phyloP scores from a whole-genome alignment of 2,797 vertebrate genomes.

The Hipposideros larvatus region DNA sequence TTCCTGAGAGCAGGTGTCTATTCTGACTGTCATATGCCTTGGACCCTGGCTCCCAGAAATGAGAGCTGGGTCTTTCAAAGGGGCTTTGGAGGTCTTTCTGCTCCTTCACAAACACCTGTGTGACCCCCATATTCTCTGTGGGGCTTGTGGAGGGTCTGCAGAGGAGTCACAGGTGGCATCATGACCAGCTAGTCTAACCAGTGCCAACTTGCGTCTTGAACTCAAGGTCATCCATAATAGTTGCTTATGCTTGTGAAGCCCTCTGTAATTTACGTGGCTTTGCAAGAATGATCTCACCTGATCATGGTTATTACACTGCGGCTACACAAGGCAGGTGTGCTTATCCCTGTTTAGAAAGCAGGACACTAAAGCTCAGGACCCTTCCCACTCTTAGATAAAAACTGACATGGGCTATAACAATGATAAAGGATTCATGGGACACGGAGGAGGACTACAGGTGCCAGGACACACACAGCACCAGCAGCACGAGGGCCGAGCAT shows the following conservation, averaged over 20 bases:
- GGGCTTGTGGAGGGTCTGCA: neutral
- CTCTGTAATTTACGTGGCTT: constrained; percentile 40
- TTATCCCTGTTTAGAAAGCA: neutral
- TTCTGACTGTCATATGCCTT: neutral
- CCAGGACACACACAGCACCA: neutral
- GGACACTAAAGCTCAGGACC: neutral
- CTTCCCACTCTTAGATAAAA: neutral
- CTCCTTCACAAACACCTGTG: neutral
- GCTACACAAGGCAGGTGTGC: neutral
- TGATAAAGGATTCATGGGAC: neutral
- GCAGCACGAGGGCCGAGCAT: too few relatives aligned
- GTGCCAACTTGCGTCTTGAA: neutral
- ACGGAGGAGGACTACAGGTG: neutral
- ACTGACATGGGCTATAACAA: neutral
- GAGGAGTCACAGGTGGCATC: neutral
- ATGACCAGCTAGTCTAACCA: neutral
- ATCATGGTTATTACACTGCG: neutral
- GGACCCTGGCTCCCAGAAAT: neutral
- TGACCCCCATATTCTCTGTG: neutral
- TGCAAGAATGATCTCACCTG: constrained; percentile 13
- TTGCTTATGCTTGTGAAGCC: neutral
- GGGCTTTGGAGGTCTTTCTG: neutral
- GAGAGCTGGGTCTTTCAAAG: neutral
- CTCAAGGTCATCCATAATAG: neutral
- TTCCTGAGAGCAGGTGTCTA: neutral